Percentiles rank a stretch among this genome's conserved stretches.
These are phyloP conservation scores for Harpagifer antarcticus DNA, from an alignment of 2,797 vertebrate genomes.

Conservation along the genomic window DNA sequence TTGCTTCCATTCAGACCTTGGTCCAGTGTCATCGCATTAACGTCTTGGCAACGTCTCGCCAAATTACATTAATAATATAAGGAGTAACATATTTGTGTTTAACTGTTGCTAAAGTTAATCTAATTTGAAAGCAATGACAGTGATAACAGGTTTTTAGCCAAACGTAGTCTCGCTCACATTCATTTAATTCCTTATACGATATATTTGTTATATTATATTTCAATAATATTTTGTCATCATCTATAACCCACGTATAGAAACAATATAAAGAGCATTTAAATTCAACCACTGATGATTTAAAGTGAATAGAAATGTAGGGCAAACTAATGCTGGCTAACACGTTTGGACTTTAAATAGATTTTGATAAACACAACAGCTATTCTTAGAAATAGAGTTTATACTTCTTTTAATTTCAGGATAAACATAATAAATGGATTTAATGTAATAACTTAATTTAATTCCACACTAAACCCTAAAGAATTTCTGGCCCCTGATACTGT, in stretches of 20 bases:
- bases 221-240: constrained; percentile 1
- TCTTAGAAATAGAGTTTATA: background rate
- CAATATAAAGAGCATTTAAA: constrained; percentile 13
- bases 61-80: constrained; percentile 36
- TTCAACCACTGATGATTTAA: constrained; percentile 24
- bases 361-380: background rate
- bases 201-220: background rate
- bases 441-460: constrained; percentile 22
- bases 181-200: background rate
- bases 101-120: constrained; percentile 9
- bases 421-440: constrained; percentile 20
- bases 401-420: constrained; percentile 11
- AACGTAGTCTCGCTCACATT: constrained; percentile 22
- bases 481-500: constrained; percentile 59
- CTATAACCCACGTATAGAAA: constrained; percentile 1
- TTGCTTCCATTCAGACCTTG: constrained; percentile 66
- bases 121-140: constrained; percentile 6
- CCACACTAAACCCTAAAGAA: constrained; percentile 33
- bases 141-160: constrained; percentile 16
- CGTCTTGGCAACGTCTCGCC: constrained; percentile 61
- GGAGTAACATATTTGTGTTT: constrained; percentile 9
- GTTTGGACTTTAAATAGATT: background rate
- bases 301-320: constrained; percentile 25
- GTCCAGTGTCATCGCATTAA: constrained; percentile 36
- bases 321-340: background rate